Base-by-base conservation (phyloP, 2,113 vertebrate genomes). In the Carollia perspicillata region DNA sequence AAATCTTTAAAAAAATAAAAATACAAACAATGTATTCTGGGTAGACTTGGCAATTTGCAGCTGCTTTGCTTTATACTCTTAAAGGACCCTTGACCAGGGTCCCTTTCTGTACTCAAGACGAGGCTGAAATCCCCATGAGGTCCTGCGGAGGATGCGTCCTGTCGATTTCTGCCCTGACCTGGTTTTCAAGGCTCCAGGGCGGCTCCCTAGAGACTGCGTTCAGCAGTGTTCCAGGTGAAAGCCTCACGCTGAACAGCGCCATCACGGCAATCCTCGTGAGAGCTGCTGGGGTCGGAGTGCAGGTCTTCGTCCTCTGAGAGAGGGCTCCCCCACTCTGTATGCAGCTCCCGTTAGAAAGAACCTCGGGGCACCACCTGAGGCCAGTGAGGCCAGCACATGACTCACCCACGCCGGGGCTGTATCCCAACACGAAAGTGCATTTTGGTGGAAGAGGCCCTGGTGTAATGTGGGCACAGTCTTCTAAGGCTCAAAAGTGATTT, bases 201-300 rank as follows among this genome's bases (percentile, higher is more conserved):
- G 11, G 63, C 49, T 26, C 18, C 22, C 2, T 2, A 16, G 20
- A 1, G 30, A 18, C 6, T 8, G 12, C 7, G 1, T 14, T 40
- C 33, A 22, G 49, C 10, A 14, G n/a, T 2, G 0, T 28, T 65
- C 1, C 4, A 18, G 66, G 12, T 2, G 20, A n/a, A 66, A 37
- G 33, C 18, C 23, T 26, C 1, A 1, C 0, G 14, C 72, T 30
- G 1, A 16, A 12, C 51, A 26, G 9, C 13, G 51, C 12, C 3
- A 8, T 6, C 0, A 3, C 3, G 1, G 4, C 0, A 5, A 0
- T 10, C 30, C 23, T 30, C 2, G 3, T 2, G 0, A 2, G 28
- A 33, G 49, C 58, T 17, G 2, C 14, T 2, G n/a, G 63, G n/a
- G 26, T 55, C 18, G 85, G 23, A 8, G 18, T 13, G 10, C 3